Evolutionary conservation across 1,140 invertebrate species (phyloP).

Genomic region (Ceratosolen fusciceps): DNA sequence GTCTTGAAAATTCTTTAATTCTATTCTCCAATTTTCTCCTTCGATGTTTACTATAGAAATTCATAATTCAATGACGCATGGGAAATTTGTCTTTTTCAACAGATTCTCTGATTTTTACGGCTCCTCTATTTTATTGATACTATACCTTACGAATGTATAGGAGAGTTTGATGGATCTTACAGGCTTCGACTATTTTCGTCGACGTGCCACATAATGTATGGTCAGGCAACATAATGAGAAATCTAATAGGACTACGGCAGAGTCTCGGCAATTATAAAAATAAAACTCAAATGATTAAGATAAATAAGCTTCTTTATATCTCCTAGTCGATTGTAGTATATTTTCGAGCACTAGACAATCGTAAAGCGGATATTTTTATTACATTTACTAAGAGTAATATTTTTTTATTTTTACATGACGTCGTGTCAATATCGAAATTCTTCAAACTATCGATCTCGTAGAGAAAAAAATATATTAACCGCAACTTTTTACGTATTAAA

Average conservation of each 20-base stretch:
- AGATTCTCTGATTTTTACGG: background rate
- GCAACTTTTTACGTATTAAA: no score
- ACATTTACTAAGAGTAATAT: background rate
- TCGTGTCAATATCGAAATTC: no score
- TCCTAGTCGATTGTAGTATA: background rate
- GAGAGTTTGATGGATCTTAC: background rate
- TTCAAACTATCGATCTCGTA: no score
- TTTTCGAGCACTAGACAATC: no score
- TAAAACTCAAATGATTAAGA: constrained; percentile 2
- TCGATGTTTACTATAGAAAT: constrained; percentile 1
- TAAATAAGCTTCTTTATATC: background rate
- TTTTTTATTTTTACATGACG: no score
- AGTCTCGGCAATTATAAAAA: background rate
- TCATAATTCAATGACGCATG: constrained; percentile 4
- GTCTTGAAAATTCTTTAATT: background rate
- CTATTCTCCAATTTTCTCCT: background rate
- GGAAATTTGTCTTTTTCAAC: background rate
- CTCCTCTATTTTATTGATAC: background rate
- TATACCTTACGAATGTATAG: background rate
- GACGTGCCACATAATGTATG: background rate
- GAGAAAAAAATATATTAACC: no score
- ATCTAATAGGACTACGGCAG: background rate
- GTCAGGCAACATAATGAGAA: constrained; percentile 14
- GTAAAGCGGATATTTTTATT: background rate
- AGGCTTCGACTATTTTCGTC: background rate